Conservation (phyloP, 2,888 invertebrate genomes). For the Sphaerophoria taeniata region DNA sequence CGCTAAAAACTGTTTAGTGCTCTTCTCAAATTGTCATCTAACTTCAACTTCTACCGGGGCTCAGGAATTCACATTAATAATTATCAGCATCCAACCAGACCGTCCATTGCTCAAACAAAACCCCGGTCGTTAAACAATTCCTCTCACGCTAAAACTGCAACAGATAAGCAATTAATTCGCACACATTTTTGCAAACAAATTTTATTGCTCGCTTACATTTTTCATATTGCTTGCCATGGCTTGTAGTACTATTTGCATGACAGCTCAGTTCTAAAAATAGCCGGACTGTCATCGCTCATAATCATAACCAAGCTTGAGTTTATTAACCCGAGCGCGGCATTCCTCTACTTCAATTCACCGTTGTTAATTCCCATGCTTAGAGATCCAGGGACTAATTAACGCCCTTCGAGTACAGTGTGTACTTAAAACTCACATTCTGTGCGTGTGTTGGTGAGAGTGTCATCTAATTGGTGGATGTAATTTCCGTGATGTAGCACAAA, state of each 20-base stretch:
- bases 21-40: no score
- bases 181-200: conserved; percentile 44
- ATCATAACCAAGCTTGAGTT: conserved; percentile 59
- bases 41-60: no score
- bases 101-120: no score
- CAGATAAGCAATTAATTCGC: conserved; percentile 73
- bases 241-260: conserved; percentile 64
- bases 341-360: conserved; percentile 57
- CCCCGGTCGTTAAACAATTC: no score
- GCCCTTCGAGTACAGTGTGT: conserved; percentile 51
- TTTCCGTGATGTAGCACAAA: conserved; percentile 35
- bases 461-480: conserved; percentile 51
- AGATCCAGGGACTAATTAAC: conserved; percentile 65
- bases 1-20: no score
- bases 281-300: conserved; percentile 51
- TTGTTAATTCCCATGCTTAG: conserved; percentile 59
- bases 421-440: not conserved
- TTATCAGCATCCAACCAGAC: no score
- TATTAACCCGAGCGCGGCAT: conserved; percentile 65
- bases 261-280: conserved; percentile 69
- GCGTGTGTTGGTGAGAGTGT: conserved; percentile 6
- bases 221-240: conserved; percentile 21
- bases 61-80: no score
- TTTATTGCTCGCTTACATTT: conserved; percentile 57
- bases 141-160: conserved; percentile 68